These are phyloP conservation scores for Sitta carolinensis DNA, from an alignment of 2,797 vertebrate species.

Conservation along the genomic window DNA sequence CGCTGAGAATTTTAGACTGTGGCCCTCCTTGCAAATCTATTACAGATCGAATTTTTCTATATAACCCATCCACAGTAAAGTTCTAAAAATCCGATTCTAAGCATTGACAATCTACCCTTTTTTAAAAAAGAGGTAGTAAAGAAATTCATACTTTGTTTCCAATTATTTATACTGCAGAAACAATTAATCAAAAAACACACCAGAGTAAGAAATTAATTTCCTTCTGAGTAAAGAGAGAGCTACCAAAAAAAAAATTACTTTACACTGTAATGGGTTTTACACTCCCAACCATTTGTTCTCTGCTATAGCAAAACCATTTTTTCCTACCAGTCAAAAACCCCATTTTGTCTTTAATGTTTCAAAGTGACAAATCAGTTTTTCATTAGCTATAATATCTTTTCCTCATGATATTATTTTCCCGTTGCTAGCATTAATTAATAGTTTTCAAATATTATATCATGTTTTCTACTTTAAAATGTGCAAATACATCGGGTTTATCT, in stretches of 20 bases:
- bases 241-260: neutral
- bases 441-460: neutral
- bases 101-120: neutral
- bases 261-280: neutral
- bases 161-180: neutral
- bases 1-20: neutral
- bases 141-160: neutral
- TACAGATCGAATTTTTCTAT: neutral
- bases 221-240: neutral
- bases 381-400: neutral
- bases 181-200: neutral
- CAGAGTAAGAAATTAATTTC: neutral
- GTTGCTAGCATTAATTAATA: neutral
- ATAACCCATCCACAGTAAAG: neutral
- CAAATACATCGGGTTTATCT: neutral
- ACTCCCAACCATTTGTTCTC: neutral
- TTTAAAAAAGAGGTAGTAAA: fast-evolving
- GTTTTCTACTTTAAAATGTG: neutral
- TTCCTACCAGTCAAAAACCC: neutral
- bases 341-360: neutral
- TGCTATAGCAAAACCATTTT: neutral
- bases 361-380: neutral
- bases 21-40: neutral
- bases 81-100: neutral
- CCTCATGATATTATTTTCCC: neutral